Base-by-base conservation (phyloP, 2,113 vertebrate species). In the Hypocryptadius cinnamomeus region DNA sequence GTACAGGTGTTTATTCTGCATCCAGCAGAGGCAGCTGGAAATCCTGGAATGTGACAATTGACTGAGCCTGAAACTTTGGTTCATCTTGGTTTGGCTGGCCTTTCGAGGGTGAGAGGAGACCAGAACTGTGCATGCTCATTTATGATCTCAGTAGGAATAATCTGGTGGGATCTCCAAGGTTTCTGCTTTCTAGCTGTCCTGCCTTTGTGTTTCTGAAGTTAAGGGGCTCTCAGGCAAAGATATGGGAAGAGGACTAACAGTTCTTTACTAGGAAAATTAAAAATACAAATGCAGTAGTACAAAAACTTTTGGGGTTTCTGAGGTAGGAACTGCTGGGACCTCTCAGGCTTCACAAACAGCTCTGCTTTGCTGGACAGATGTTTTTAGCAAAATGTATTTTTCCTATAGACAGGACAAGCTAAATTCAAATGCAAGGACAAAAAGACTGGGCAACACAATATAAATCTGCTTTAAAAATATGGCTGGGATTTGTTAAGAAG, bases 371-470 rank as follows among this genome's bases (percentile, higher is more conserved):
- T 81, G 37, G 14, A 15, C n/a, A 50, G 44, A 50, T 74, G 45
- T 11, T 68, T 65, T 37, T 40, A 82, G 28, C 22, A 56, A 79
- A 74, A 60, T 31, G 5, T 7, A 2, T 42, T 77, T 63, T 30
- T 70, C 19, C 11, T 42, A 0, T 1, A 33, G 44, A 42, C 2
- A 15, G 6, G 5, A 17, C 27, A 44, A 85, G 23, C 59, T 61
- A 23, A 83, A 57, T 40, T 77, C 11, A 17, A 9, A 57, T 47
- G 11, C 13, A 44, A 45, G 53, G 40, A 14, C 19, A 39, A 48
- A 61, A 61, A 57, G 30, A 8, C 15, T 31, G 45, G 23, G 40
- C 63, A 65, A 9, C 22, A 28, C 15, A 6, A 5, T 13, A 17
- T 22, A 39, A 73, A 40, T 39, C 25, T 78, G 22, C 24, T 66